Evolutionary conservation across 2,888 invertebrate genomes (phyloP).

Genomic region (Fragum sueziense): DNA sequence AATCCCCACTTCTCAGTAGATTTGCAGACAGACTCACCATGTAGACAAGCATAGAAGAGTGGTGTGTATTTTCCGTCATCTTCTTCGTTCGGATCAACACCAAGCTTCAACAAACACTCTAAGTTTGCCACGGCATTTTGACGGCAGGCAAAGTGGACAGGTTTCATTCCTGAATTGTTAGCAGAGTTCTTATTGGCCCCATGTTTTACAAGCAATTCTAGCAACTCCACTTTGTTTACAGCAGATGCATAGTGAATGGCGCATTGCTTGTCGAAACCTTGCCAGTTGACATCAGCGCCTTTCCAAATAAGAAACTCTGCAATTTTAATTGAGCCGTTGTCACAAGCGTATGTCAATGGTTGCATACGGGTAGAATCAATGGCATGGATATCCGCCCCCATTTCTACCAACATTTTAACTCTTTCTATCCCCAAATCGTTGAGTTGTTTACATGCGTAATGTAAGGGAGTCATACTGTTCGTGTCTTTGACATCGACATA

Average conservation of each 20-base stretch:
- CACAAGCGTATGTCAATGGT: constrained; percentile 24
- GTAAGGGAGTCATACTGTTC: constrained; percentile 22
- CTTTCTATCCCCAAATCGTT: neutral
- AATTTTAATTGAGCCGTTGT: neutral
- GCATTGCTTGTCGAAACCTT: neutral
- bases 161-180: neutral
- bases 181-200: constrained; percentile 9
- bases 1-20: no score
- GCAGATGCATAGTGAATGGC: constrained; percentile 24
- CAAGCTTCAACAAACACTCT: constrained; percentile 4
- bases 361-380: constrained; percentile 19
- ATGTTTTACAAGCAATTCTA: constrained; percentile 4
- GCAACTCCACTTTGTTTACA: neutral
- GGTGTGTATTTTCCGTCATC: constrained; percentile 11
- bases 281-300: constrained; percentile 20
- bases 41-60: constrained; percentile 21
- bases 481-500: constrained; percentile 8
- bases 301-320: constrained; percentile 15
- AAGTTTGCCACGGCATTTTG: neutral
- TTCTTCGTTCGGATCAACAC: constrained; percentile 5
- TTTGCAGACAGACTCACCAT: constrained; percentile 18
- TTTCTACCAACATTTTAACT: constrained; percentile 11
- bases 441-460: constrained; percentile 18
- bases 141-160: constrained; percentile 25
- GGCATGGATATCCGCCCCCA: constrained; percentile 21